A percentile compares a stretch with the other conserved stretches of the same genome.
Conservation (phyloP, 2,888 invertebrate genomes). For the Xanthorhoe spadicearia region DNA sequence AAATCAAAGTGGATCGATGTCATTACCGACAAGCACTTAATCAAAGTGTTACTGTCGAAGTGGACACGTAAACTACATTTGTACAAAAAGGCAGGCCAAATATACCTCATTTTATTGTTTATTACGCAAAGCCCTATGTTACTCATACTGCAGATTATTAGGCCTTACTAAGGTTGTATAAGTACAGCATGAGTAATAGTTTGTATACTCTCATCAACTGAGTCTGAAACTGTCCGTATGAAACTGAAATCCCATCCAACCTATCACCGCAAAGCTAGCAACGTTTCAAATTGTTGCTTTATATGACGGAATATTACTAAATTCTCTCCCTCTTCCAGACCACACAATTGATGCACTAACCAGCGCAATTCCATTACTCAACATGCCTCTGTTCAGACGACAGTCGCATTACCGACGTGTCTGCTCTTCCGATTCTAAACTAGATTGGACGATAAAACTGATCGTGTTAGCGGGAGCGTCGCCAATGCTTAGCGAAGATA, state of each 20-base stretch:
- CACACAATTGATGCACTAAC: conserved; percentile 23
- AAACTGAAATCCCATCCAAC: background rate
- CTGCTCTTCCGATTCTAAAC: conserved; percentile 32
- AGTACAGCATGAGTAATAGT: background rate
- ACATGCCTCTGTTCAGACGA: conserved; percentile 24
- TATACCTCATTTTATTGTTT: background rate
- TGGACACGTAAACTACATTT: background rate
- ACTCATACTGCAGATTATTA: background rate
- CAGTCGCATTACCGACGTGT: conserved; percentile 32
- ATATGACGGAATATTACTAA: background rate
- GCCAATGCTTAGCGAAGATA: conserved; percentile 18
- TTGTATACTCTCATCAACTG: background rate
- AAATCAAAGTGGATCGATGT: background rate
- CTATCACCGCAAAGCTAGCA: background rate
- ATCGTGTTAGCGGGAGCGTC: conserved; percentile 25
- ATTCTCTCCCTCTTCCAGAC: background rate
- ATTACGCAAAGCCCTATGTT: background rate
- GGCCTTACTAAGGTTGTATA: too few species aligned
- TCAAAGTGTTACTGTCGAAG: too few species aligned
- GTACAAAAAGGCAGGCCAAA: background rate
- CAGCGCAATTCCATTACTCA: conserved; percentile 28
- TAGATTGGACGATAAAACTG: conserved; percentile 33
- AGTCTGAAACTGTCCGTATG: background rate
- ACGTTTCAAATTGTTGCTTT: background rate
- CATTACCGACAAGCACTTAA: background rate